phyloP scores from a whole-genome alignment of 2,888 invertebrate species.

The Agelastica alni region DNA sequence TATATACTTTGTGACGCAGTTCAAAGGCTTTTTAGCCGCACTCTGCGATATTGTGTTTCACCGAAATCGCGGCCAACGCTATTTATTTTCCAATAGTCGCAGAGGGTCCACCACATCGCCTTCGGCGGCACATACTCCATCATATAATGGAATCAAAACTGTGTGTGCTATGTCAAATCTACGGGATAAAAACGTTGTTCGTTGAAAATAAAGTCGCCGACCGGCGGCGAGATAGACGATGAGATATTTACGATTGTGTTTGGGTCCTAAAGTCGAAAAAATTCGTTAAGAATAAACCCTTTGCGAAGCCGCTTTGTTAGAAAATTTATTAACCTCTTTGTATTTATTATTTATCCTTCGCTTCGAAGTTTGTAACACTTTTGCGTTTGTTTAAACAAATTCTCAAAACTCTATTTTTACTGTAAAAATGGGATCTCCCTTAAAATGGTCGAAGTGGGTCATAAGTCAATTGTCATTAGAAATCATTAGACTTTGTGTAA shows the following conservation, averaged over 20 bases:
- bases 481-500: too few species aligned
- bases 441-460: too few species aligned
- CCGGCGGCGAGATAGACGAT: background rate
- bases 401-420: too few species aligned
- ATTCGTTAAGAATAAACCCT: too few species aligned
- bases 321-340: too few species aligned
- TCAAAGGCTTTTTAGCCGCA: slow-evolving; percentile 33
- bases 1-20: slow-evolving; percentile 32
- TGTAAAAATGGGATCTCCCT: too few species aligned
- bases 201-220: slow-evolving; percentile 9
- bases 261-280: background rate
- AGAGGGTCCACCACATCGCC: slow-evolving; percentile 33
- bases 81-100: slow-evolving; percentile 36
- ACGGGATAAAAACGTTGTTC: slow-evolving; percentile 7
- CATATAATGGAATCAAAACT: slow-evolving; percentile 28
- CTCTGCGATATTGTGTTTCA: slow-evolving; percentile 28
- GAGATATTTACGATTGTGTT: slow-evolving; percentile 17
- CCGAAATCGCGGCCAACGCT: slow-evolving; percentile 24
- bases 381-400: too few species aligned
- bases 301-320: too few species aligned
- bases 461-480: too few species aligned
- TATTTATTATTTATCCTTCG: too few species aligned
- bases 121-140: slow-evolving; percentile 24
- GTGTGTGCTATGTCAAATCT: slow-evolving; percentile 4
- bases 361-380: too few species aligned